Evolutionary conservation across 2,888 invertebrate species (phyloP).

Genomic region (Argynnis bischoffii): DNA sequence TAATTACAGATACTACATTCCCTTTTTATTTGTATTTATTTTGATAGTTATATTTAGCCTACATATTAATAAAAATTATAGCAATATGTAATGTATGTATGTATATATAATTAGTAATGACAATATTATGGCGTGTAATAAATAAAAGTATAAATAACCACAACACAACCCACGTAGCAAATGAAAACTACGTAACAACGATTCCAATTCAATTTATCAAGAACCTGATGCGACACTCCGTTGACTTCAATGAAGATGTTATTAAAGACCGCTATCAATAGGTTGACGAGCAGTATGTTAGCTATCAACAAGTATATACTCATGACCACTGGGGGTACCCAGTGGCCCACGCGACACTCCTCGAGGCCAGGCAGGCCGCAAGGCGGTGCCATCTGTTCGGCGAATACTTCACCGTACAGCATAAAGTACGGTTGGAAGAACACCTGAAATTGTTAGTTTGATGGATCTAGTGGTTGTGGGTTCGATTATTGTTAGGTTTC

Average conservation of each 20-base stretch:
- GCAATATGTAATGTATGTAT: too few relatives aligned
- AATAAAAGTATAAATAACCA: not conserved
- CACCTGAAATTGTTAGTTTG: slow-evolving; percentile 84
- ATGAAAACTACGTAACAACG: slow-evolving; percentile 32
- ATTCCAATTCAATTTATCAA: slow-evolving; percentile 40
- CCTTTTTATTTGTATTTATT: not conserved
- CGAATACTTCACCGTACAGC: slow-evolving; percentile 99
- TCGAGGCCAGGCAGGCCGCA: slow-evolving; percentile 90
- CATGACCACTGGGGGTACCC: slow-evolving; percentile 98
- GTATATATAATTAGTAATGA: too few relatives aligned
- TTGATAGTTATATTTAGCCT: not conserved
- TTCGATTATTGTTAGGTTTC: not conserved
- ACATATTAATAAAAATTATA: not conserved
- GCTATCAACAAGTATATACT: slow-evolving; percentile 97
- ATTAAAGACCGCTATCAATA: slow-evolving; percentile 99
- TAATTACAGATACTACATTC: not conserved
- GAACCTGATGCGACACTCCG: slow-evolving; percentile 96
- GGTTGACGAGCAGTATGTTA: slow-evolving; percentile 97
- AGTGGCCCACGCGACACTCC: slow-evolving; percentile 92
- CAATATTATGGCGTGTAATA: not conserved
- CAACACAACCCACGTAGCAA: slow-evolving; percentile 31
- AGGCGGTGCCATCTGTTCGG: slow-evolving; percentile 96
- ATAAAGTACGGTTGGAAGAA: slow-evolving; percentile 99
- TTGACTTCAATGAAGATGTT: slow-evolving; percentile 97
- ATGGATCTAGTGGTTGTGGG: slow-evolving; percentile 22